Conservation (phyloP, 1,140 invertebrate genomes). For the Anagrus nilaparvatae region DNA sequence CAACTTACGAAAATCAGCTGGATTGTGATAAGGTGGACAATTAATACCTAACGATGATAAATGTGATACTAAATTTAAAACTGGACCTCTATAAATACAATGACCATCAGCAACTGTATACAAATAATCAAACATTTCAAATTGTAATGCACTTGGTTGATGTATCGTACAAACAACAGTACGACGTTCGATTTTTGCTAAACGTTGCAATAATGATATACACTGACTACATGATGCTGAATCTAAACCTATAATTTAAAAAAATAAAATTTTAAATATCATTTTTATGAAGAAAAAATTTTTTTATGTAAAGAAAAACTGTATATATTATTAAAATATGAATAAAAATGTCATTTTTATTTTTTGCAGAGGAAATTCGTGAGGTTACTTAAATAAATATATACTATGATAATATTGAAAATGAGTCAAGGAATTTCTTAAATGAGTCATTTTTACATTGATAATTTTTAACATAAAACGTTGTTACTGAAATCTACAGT, state of each 20-base stretch:
- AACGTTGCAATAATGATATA: conserved; percentile 64
- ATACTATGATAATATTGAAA: no score
- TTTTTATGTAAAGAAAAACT: no score
- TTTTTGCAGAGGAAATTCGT: no score
- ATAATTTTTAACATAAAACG: no score
- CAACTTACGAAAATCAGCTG: conserved; percentile 84
- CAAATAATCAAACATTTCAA: conserved; percentile 92
- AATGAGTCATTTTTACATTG: no score
- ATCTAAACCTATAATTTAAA: conserved; percentile 66
- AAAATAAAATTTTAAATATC: no score
- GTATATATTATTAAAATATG: no score
- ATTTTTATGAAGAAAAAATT: no score
- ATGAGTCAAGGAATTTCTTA: no score
- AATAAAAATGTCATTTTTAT: no score
- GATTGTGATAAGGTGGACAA: conserved; percentile 92
- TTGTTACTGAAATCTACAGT: no score
- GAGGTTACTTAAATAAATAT: no score
- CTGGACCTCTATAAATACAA: conserved; percentile 79
- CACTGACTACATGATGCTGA: conserved; percentile 84
- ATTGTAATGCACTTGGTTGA: conserved; percentile 87
- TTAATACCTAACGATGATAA: conserved; percentile 62
- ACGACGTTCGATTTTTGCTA: conserved; percentile 71
- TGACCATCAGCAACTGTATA: conserved; percentile 82
- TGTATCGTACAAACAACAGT: conserved; percentile 95
- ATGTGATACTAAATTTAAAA: conserved; percentile 68